Evolutionary conservation across 2,113 vertebrate genomes (phyloP), one percentile per base, ranked within the genome.

Genomic region (Myxocyprinus asiaticus): DNA sequence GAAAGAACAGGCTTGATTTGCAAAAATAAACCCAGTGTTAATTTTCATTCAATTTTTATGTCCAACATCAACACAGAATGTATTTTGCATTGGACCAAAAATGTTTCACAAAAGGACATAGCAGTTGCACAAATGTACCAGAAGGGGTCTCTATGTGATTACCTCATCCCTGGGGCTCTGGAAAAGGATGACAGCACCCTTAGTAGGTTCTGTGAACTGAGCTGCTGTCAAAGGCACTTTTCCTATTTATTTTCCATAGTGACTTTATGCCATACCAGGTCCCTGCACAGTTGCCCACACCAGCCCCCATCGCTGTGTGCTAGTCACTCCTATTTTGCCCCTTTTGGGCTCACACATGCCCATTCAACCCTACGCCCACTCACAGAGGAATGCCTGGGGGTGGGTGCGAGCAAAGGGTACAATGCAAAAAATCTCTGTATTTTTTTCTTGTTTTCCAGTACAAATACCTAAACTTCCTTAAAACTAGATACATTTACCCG

Each of bases 131-230:
- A 6, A 53, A 7, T 7, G 2, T 22, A 71, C 92, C 93, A 93
- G 89, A 87, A 94, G 93, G 91, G 90, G 92, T 90, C 91, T 86
- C 89, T 89, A 88, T 90, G 69, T 88, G 88, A 91, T 88, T 44
- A 81, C 56, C 11, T 78, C 69, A 48, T 43, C 47, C 53, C 62
- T 17, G 51, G 43, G 58, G 48, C 53, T 45, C 47, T 42, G 64
- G 53, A 53, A 78, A 9, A 1, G 53, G 73, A 76, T 0, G 10
- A 22, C 7, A 67, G 47, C 56, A 33, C 22, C 22, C 22, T 33
- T 1, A 33, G 22, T 33, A 33, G 59, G 14, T 43, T 59, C 12
- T 48, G 10, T 47, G 48, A 74, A 62, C 58, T 68, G 51, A 82
- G 72, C 61, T 67, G 77, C 56, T 55, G 64, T 65, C 68, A 56